phyloP scores from a whole-genome alignment of 2,797 vertebrate genomes.

The Clamator glandarius region DNA sequence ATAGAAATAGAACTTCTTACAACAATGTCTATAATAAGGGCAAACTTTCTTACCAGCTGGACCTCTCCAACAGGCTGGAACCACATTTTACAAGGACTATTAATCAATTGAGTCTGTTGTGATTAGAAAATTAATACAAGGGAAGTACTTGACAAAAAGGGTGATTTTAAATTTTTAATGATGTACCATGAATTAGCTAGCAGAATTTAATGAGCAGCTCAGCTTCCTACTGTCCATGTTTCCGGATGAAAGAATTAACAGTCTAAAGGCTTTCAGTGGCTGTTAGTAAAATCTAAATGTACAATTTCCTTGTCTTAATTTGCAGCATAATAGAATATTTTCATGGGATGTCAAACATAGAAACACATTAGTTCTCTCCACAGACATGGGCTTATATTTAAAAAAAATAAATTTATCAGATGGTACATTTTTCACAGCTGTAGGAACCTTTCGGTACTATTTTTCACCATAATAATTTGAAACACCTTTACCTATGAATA shows the following conservation, averaged over 20 bases:
- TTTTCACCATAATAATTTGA: not conserved
- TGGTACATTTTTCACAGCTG: not conserved
- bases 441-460: not conserved
- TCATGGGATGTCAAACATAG: not conserved
- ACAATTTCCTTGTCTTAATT: constrained; percentile 32
- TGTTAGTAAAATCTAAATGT: constrained; percentile 10
- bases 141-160: constrained; percentile 58
- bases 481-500: not conserved
- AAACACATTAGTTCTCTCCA: not conserved
- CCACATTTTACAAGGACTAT: constrained; percentile 40
- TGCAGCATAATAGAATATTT: constrained; percentile 8
- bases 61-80: constrained; percentile 50
- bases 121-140: constrained; percentile 73
- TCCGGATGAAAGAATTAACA: constrained; percentile 25
- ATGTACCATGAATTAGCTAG: constrained; percentile 50
- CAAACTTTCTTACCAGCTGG: constrained; percentile 15
- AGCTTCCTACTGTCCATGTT: constrained; percentile 14
- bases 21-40: constrained; percentile 1
- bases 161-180: constrained; percentile 71
- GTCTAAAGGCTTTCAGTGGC: not conserved
- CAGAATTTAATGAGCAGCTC: constrained; percentile 56
- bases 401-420: not conserved
- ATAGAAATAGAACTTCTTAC: not conserved
- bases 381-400: not conserved
- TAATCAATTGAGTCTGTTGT: constrained; percentile 63